Evolutionary conservation across 2,113 vertebrate species (phyloP), one percentile per base, ranked within the genome.

Genomic region (Phainopepla nitens): DNA sequence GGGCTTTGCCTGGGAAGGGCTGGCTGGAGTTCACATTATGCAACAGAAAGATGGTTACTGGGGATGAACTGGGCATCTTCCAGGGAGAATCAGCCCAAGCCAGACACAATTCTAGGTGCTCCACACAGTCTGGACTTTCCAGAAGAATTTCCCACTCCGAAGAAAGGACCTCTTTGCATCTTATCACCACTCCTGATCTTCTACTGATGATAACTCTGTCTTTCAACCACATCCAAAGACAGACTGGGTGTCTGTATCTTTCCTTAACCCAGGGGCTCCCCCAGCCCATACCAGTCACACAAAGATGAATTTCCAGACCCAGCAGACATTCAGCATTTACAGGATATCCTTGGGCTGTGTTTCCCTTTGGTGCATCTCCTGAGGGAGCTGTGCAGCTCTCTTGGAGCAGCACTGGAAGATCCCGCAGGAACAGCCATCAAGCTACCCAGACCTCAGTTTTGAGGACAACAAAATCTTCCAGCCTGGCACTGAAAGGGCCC

Each of bases 11-110:
- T 42, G 31, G 72, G 61, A n/a, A 79, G 47, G 56, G 39, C 80
- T 83, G 60, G 15, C 41, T 3, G 0, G 41, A 66, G 36, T 5
- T 91, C n/a, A 33, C 4, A 1, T 8, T 4, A 2, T 1, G 2
- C 20, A 56, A 6, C 41, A 49, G 39, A 19, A 85, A 44, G 70
- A 27, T 36, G 19, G 44, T 21, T 45, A 27, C 23, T 44, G 45
- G 28, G 24, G 25, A 29, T 18, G 41, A 86, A 29, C 24, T 5
- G 8, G 25, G 41, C 36, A 76, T 41, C 49, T 71, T 58, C 41
- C 45, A 77, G 60, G 45, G 45, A 77, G 25, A 81, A 71, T 17
- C 25, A 51, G 6, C 35, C 27, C 66, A 69, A 75, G 16, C 28
- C 53, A 90, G 66, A 49, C 29, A 51, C 15, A 39, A 28, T 44